Conservation (phyloP, 2,113 vertebrate species). For the Glaucidium brasilianum region DNA sequence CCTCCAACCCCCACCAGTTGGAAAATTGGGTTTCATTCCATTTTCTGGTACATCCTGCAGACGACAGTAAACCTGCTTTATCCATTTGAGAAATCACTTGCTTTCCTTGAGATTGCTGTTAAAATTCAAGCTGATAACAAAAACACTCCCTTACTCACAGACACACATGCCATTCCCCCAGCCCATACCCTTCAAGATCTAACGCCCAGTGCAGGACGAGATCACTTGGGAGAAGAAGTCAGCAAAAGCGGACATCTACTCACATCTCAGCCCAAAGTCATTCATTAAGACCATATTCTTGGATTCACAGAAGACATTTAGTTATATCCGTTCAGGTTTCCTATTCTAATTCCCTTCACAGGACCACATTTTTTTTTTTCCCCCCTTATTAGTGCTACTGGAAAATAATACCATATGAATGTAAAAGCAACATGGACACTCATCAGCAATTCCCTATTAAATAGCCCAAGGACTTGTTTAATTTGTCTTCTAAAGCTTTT, state of each 20-base stretch:
- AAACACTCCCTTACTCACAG: not conserved
- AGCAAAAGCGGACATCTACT: not conserved
- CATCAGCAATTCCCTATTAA: not conserved
- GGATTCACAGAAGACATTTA: not conserved
- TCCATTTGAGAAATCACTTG: not conserved
- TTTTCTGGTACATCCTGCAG: not conserved
- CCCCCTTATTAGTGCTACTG: not conserved
- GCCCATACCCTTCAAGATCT: not conserved
- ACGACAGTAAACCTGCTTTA: not conserved
- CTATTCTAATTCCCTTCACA: not conserved
- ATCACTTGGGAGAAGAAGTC: not conserved
- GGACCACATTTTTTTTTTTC: not conserved
- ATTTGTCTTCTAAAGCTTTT: not conserved
- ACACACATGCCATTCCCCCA: fast-evolving
- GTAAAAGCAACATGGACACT: not conserved
- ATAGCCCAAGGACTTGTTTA: not conserved
- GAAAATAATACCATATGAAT: not conserved
- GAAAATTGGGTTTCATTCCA: conserved; percentile 1
- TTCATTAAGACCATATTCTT: not conserved
- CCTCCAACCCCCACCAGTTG: not conserved
- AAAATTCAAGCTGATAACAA: not conserved
- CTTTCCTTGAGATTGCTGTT: not conserved
- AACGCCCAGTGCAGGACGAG: fast-evolving
- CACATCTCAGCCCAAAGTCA: not conserved
- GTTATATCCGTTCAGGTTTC: not conserved